A percentile compares a stretch with the other conserved stretches of the same genome.
phyloP scores from a whole-genome alignment of 2,888 invertebrate species.

The Plagodis dolabraria region DNA sequence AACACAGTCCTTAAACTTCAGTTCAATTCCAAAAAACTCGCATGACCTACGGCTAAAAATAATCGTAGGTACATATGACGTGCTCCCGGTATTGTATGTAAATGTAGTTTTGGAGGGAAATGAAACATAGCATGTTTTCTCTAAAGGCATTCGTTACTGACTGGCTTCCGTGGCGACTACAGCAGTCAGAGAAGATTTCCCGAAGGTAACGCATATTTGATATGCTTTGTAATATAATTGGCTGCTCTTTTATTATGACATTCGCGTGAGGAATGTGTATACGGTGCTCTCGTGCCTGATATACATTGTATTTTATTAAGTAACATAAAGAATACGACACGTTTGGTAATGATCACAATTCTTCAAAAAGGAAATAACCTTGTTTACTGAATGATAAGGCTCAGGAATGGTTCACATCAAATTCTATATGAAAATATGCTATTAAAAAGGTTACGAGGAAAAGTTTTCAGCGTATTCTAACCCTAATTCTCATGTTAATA shows the following conservation, averaged over 20 bases:
- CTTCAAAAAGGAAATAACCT: slow-evolving; percentile 23
- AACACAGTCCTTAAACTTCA: too few species aligned
- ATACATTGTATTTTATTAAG: neutral
- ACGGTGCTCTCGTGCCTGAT: slow-evolving; percentile 10
- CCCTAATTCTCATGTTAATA: too few species aligned
- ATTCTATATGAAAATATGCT: too few species aligned
- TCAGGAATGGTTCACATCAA: slow-evolving; percentile 24
- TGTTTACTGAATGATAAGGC: too few species aligned
- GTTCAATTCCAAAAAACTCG: too few species aligned
- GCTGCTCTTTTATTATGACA: slow-evolving; percentile 62
- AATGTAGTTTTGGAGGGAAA: slow-evolving; percentile 28
- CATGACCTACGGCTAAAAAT: neutral
- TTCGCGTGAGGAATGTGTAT: slow-evolving; percentile 27
- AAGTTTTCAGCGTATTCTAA: too few species aligned
- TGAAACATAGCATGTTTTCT: slow-evolving; percentile 32
- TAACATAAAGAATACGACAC: slow-evolving; percentile 39
- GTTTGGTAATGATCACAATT: neutral
- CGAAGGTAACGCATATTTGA: slow-evolving; percentile 77
- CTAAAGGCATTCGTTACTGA: slow-evolving; percentile 63
- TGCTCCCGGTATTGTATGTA: slow-evolving; percentile 14
- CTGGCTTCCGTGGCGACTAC: slow-evolving; percentile 61
- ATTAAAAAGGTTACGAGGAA: too few species aligned
- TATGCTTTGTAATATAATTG: slow-evolving; percentile 71
- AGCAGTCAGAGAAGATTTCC: slow-evolving; percentile 69
- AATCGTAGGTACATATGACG: neutral